phyloP scores from a whole-genome alignment of 2,113 vertebrate species.

The Hassar affinis region DNA sequence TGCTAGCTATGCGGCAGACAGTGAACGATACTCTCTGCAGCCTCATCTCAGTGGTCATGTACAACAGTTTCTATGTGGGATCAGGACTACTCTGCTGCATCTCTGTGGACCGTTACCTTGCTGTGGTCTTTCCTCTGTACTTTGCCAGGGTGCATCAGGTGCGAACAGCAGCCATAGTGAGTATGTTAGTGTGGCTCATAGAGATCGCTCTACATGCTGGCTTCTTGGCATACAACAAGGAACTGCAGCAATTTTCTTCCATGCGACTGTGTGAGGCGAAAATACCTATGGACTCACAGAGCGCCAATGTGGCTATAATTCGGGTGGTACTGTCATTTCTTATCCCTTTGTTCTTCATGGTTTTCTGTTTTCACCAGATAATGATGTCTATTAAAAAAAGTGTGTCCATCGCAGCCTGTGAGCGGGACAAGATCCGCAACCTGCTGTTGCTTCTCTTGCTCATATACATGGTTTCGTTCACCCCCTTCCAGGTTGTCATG shows the following conservation, averaged over 20 bases:
- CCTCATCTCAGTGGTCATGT: constrained; percentile 76
- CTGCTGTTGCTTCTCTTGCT: constrained; percentile 77
- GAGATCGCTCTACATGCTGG: constrained; percentile 72
- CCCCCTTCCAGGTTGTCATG: constrained; percentile 81
- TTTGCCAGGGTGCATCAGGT: constrained; percentile 75
- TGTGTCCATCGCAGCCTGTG: constrained; percentile 72
- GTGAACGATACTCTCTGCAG: constrained; percentile 72
- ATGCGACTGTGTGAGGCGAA: constrained; percentile 72
- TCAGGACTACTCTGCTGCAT: constrained; percentile 88
- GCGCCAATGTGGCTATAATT: constrained; percentile 71
- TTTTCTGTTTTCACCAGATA: constrained; percentile 78
- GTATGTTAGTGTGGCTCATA: constrained; percentile 72
- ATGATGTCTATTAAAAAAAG: constrained; percentile 73
- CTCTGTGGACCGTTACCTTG: constrained; percentile 81
- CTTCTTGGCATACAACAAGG: constrained; percentile 68
- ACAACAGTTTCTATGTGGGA: constrained; percentile 86
- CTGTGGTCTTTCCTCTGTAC: constrained; percentile 78
- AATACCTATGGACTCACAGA: constrained; percentile 68
- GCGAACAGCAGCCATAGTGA: constrained; percentile 67
- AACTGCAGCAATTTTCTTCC: constrained; percentile 64
- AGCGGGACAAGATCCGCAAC: constrained; percentile 77
- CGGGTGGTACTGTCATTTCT: constrained; percentile 78
- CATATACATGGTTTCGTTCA: constrained; percentile 81
- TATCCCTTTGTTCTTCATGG: constrained; percentile 76
- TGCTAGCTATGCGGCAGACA: constrained; percentile 69